phyloP scores from a whole-genome alignment of 1,140 invertebrate genomes.

The Idris sp. region DNA sequence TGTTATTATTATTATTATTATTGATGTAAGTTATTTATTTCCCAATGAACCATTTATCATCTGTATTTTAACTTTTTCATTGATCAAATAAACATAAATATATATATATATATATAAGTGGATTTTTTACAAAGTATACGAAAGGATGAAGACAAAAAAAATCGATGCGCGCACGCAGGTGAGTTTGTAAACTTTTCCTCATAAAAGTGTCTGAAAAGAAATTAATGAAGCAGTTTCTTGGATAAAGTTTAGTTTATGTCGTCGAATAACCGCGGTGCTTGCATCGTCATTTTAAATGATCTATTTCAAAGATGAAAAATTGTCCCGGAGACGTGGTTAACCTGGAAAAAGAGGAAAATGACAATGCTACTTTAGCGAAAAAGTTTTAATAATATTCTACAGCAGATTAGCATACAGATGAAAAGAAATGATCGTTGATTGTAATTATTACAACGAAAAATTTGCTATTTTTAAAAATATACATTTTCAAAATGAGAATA shows the following conservation, averaged over 20 bases:
- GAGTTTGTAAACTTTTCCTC: constrained; percentile 27
- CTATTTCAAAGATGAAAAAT: constrained; percentile 49
- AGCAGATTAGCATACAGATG: constrained; percentile 27
- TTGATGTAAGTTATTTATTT: no score
- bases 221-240: constrained; percentile 51
- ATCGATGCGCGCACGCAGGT: constrained; percentile 23
- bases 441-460: neutral
- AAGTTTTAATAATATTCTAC: constrained; percentile 10
- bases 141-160: constrained; percentile 25
- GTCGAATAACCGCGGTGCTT: constrained; percentile 35
- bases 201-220: constrained; percentile 42
- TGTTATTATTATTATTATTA: no score
- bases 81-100: no score
- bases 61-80: no score
- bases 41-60: no score
- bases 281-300: constrained; percentile 45
- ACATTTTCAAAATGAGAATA: no score
- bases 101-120: no score
- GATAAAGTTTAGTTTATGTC: constrained; percentile 44
- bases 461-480: no score
- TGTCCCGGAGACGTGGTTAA: constrained; percentile 11
- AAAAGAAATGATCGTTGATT: neutral
- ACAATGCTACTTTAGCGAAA: constrained; percentile 4
- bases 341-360: constrained; percentile 11
- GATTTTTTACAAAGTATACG: no score